A percentile compares a stretch with the other conserved stretches of the same genome.
Evolutionary conservation across 2,113 vertebrate species (phyloP).

Genomic region (Phasianus colchicus): DNA sequence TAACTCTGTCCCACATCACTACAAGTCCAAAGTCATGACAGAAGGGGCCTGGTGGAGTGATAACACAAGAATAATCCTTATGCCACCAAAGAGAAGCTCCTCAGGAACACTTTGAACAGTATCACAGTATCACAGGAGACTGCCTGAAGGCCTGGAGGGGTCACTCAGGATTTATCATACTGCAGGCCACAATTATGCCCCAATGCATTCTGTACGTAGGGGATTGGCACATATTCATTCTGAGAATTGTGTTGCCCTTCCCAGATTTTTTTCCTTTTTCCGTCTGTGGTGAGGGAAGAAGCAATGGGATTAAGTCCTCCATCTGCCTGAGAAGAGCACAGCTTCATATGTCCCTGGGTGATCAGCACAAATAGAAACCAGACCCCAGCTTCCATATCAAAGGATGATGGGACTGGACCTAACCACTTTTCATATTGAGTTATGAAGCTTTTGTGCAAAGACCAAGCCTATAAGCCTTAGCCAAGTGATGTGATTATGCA

Average conservation of each 20-base stretch:
- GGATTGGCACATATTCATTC: not conserved
- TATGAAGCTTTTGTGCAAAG: not conserved
- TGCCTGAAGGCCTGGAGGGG: not conserved
- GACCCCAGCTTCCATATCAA: fast-evolving
- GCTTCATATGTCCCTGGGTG: not conserved
- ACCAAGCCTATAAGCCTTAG: not conserved
- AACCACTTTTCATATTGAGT: not conserved
- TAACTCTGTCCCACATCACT: not conserved
- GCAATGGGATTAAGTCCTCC: not conserved
- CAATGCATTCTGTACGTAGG: not conserved
- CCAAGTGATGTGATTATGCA: not conserved
- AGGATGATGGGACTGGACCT: not conserved
- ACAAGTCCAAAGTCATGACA: not conserved
- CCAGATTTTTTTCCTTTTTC: not conserved
- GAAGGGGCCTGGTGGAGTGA: fast-evolving
- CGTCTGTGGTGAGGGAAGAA: not conserved
- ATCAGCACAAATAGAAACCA: not conserved
- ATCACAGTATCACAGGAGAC: not conserved
- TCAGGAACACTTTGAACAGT: not conserved
- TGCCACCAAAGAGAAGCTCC: not conserved
- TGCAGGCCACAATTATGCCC: not conserved
- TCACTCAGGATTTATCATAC: not conserved
- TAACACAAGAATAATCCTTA: not conserved
- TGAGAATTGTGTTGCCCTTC: not conserved
- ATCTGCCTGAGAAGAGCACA: not conserved